Percentiles rank a stretch among this genome's conserved stretches.
Evolutionary conservation across 1,140 invertebrate species (phyloP).

Genomic region (Artemia franciscana): DNA sequence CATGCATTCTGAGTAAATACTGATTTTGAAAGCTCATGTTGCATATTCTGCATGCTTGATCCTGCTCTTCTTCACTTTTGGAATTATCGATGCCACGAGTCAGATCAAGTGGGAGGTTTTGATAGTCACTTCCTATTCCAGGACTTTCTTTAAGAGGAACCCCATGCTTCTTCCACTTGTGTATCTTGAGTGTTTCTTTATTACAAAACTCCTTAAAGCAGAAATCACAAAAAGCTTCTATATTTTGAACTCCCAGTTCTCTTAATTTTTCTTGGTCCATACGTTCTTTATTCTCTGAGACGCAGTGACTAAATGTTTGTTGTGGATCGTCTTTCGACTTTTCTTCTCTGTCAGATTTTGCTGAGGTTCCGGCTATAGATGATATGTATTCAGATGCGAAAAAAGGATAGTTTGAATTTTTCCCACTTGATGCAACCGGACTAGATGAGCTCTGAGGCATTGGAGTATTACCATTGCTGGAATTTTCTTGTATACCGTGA

Average conservation of each 20-base stretch:
- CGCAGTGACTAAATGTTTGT: constrained; percentile 18
- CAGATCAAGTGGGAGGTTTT: background rate
- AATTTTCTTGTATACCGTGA: constrained; percentile 21
- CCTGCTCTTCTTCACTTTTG: constrained; percentile 17
- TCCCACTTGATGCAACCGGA: constrained; percentile 1
- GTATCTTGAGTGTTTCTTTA: constrained; percentile 75
- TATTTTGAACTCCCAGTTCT: constrained; percentile 52
- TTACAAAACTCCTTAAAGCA: constrained; percentile 89
- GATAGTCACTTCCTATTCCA: constrained; percentile 13
- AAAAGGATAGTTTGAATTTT: constrained; percentile 1
- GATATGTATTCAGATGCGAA: constrained; percentile 1
- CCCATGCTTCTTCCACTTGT: constrained; percentile 63
- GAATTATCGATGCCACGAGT: background rate
- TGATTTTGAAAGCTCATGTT: constrained; percentile 28
- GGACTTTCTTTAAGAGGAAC: constrained; percentile 29
- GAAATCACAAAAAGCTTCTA: constrained; percentile 74
- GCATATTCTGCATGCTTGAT: constrained; percentile 29
- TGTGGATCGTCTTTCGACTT: constrained; percentile 6
- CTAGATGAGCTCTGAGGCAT: constrained; percentile 1
- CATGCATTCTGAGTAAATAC: constrained; percentile 28
- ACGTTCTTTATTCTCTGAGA: constrained; percentile 30
- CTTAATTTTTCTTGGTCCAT: constrained; percentile 41
- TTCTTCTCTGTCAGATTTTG: constrained; percentile 5
- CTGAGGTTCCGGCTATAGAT: background rate
- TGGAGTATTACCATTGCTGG: background rate